These are phyloP conservation scores for Eulemur albifrons DNA, from an alignment of 2,797 vertebrate species.

Conservation along the genomic window DNA sequence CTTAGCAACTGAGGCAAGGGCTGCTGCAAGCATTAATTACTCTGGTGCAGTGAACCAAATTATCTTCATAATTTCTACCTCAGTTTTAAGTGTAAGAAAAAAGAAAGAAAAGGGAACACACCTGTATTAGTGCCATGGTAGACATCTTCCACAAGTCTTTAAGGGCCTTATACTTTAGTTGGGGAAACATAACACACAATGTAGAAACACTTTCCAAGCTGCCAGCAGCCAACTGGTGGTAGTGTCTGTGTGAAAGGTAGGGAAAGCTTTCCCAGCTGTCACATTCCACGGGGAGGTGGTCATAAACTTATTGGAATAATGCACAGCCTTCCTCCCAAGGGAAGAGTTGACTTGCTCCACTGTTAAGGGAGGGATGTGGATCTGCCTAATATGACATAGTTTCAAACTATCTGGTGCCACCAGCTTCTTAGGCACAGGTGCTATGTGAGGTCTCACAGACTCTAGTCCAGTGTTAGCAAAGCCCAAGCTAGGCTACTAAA, in stretches of 20 bases:
- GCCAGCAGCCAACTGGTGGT: not conserved
- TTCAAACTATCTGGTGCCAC: not conserved
- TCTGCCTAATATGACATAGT: not conserved
- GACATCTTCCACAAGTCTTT: not conserved
- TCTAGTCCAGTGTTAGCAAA: no score
- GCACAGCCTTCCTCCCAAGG: not conserved
- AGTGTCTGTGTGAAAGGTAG: not conserved
- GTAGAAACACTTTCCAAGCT: not conserved
- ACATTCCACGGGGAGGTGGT: not conserved
- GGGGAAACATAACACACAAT: not conserved
- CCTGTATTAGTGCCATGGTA: not conserved
- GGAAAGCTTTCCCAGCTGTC: not conserved
- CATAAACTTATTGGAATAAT: not conserved
- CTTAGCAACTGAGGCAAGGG: no score
- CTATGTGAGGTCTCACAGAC: accelerated
- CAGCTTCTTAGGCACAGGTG: not conserved
- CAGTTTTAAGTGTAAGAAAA: not conserved
- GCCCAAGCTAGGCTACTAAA: not conserved
- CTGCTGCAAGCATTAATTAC: not conserved
- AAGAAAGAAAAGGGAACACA: not conserved
- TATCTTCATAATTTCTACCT: not conserved
- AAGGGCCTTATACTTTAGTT: not conserved
- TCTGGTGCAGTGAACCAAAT: not conserved
- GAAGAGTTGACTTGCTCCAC: not conserved
- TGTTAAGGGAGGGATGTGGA: not conserved